Conservation (phyloP, 1,140 invertebrate species). For the Bombus confusus region DNA sequence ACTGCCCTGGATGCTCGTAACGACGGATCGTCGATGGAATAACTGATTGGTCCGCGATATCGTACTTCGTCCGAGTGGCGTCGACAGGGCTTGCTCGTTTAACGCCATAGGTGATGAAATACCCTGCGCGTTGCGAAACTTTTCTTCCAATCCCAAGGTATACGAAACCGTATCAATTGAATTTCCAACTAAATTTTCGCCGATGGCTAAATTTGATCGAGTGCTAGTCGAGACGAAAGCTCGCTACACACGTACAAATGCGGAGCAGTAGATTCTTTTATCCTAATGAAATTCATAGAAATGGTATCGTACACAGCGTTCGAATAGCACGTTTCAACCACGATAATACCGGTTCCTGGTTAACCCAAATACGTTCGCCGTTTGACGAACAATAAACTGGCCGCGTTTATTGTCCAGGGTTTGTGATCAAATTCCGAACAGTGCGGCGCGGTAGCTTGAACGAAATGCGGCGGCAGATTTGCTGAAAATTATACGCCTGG, state of each 20-base stretch:
- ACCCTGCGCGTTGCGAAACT: background rate
- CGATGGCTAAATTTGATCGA: background rate
- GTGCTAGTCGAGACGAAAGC: background rate
- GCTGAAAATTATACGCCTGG: conserved; percentile 49
- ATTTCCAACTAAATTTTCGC: background rate
- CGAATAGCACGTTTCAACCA: background rate
- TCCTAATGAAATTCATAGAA: background rate
- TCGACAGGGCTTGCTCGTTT: conserved; percentile 10
- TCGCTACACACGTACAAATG: background rate
- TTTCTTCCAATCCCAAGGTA: background rate
- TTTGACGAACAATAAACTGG: conserved; percentile 6
- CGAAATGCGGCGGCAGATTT: conserved; percentile 12
- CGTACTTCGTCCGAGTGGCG: conserved; percentile 31
- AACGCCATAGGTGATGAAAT: background rate
- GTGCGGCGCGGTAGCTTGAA: background rate
- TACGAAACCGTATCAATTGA: background rate
- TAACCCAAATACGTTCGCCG: conserved; percentile 8
- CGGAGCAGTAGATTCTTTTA: background rate
- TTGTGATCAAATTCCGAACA: conserved; percentile 2
- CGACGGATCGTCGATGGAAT: conserved; percentile 60
- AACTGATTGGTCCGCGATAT: conserved; percentile 58
- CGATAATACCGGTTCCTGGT: background rate
- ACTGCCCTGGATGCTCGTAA: conserved; percentile 49
- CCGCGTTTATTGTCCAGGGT: conserved; percentile 7
- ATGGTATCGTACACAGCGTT: background rate